These are phyloP conservation scores for Drosophila gunungcola DNA, from an alignment of 1,140 invertebrate species.

Conservation along the genomic window DNA sequence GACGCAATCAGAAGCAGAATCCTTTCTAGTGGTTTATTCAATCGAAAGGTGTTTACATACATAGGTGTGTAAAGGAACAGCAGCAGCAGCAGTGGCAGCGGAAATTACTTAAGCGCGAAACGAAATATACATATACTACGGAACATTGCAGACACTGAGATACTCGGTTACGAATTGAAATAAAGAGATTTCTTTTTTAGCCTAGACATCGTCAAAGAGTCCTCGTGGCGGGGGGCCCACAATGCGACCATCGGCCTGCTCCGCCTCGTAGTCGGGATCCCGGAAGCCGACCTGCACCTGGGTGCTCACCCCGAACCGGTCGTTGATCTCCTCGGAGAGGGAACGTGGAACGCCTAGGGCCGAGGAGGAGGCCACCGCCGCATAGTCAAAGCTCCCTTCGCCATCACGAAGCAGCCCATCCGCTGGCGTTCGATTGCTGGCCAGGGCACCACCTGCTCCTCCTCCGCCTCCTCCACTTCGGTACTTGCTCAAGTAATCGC, in stretches of 20 bases:
- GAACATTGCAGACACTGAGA: constrained; percentile 52
- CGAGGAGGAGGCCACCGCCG: constrained; percentile 63
- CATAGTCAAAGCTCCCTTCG: constrained; percentile 68
- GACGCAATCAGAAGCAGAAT: neutral
- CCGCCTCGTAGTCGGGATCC: constrained; percentile 84
- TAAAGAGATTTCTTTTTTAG: constrained; percentile 25
- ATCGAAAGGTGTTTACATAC: constrained; percentile 44
- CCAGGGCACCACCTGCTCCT: neutral
- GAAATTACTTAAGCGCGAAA: constrained; percentile 46
- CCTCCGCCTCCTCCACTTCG: constrained; percentile 84
- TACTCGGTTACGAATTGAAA: constrained; percentile 35
- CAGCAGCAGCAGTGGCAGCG: constrained; percentile 53
- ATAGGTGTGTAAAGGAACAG: constrained; percentile 65
- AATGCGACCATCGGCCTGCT: constrained; percentile 75
- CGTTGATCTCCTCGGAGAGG: constrained; percentile 87
- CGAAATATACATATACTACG: constrained; percentile 45
- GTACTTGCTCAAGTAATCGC: constrained; percentile 84
- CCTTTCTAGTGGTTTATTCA: constrained; percentile 34
- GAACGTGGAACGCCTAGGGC: constrained; percentile 79
- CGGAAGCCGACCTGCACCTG: constrained; percentile 84
- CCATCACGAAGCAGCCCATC: constrained; percentile 84
- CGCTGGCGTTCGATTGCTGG: constrained; percentile 58
- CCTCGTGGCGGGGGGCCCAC: constrained; percentile 90
- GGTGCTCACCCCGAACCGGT: constrained; percentile 87
- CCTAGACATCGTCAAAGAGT: constrained; percentile 93